phyloP scores from a whole-genome alignment of 2,113 vertebrate species.

The Phoxinus phoxinus region DNA sequence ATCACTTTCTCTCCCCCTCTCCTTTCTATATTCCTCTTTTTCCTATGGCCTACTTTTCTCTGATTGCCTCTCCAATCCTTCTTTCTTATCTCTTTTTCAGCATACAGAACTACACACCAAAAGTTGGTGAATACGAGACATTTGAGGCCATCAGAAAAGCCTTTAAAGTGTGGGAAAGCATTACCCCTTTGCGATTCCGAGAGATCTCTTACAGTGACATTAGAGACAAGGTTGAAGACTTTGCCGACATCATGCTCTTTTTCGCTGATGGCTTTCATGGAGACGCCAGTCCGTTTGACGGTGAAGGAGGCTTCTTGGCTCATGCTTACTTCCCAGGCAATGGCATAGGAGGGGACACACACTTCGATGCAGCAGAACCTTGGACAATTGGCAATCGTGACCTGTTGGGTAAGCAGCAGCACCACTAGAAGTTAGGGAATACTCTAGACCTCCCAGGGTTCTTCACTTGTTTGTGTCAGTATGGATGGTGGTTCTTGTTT shows the following conservation, averaged over 20 bases:
- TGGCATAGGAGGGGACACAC: slow-evolving; percentile 91
- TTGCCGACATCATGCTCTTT: slow-evolving; percentile 92
- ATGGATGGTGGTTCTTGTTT: slow-evolving; percentile 7
- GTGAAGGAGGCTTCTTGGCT: slow-evolving; percentile 89
- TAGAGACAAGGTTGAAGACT: slow-evolving; percentile 81
- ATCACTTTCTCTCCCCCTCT: slow-evolving; percentile 37
- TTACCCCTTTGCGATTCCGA: slow-evolving; percentile 83
- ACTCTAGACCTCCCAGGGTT: neutral
- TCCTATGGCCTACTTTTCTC: slow-evolving; percentile 36
- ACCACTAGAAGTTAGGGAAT: neutral
- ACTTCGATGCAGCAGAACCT: slow-evolving; percentile 89
- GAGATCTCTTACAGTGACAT: slow-evolving; percentile 87
- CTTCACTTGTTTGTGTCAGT: neutral
- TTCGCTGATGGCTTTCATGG: slow-evolving; percentile 92
- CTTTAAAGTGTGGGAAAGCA: slow-evolving; percentile 85
- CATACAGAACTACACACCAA: slow-evolving; percentile 84
- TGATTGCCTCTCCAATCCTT: slow-evolving; percentile 26
- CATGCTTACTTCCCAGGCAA: slow-evolving; percentile 90
- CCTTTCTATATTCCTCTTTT: slow-evolving; percentile 39
- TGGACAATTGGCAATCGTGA: slow-evolving; percentile 87
- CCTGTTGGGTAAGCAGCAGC: slow-evolving; percentile 77
- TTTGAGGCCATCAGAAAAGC: slow-evolving; percentile 86
- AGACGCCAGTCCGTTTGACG: slow-evolving; percentile 91
- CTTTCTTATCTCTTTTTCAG: slow-evolving; percentile 60
- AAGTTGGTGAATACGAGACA: slow-evolving; percentile 87